These are phyloP conservation scores for Muntiacus reevesi DNA, from an alignment of 2,113 vertebrate genomes.

Conservation along the genomic window DNA sequence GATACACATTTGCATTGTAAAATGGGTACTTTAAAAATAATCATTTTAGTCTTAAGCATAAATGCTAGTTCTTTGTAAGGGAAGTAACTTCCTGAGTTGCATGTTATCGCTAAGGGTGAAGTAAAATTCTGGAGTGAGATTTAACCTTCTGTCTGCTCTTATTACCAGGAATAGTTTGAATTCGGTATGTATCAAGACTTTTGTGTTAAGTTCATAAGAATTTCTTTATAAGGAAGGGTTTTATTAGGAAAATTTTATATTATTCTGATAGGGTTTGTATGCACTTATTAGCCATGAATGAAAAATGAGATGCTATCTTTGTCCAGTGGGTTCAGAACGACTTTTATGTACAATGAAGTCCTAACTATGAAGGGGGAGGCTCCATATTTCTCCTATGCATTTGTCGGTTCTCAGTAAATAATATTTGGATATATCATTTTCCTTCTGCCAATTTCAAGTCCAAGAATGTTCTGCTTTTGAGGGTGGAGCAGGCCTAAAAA, in stretches of 20 bases:
- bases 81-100: constrained; percentile 70
- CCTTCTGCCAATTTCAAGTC: background rate
- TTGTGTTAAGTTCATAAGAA: constrained; percentile 20
- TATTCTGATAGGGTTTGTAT: background rate
- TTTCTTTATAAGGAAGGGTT: constrained; percentile 31
- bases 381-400: background rate
- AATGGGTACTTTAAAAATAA: constrained; percentile 76
- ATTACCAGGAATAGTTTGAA: constrained; percentile 50
- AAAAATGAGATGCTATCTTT: background rate
- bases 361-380: background rate
- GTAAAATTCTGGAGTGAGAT: constrained; percentile 65
- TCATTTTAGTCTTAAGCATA: constrained; percentile 73
- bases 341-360: background rate
- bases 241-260: background rate
- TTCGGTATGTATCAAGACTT: constrained; percentile 50
- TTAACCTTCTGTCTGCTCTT: constrained; percentile 69
- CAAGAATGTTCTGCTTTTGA: background rate
- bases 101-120: constrained; percentile 57
- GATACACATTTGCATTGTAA: constrained; percentile 77
- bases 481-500: background rate
- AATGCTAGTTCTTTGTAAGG: constrained; percentile 69
- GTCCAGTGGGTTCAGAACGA: background rate
- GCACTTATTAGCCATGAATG: background rate
- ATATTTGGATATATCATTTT: background rate
- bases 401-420: background rate